Conservation (phyloP, 2,797 vertebrate genomes). For the Sebastiscus albofasciatus region DNA sequence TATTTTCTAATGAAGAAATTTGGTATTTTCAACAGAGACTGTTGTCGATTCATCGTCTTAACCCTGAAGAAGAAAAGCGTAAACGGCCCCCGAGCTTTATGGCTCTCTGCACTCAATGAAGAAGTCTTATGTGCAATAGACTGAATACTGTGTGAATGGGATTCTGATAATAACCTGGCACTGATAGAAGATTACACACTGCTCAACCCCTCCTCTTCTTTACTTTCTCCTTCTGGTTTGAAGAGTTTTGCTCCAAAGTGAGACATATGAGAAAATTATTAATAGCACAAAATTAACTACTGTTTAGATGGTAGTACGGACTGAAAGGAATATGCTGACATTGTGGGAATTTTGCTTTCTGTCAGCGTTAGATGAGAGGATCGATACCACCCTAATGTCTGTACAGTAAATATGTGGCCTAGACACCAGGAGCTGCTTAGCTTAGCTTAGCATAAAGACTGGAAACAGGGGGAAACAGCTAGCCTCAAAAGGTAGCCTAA, state of each 20-base stretch:
- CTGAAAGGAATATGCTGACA: background rate
- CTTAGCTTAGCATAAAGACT: conserved; percentile 6
- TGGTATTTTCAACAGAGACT: conserved; percentile 30
- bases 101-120: conserved; percentile 49
- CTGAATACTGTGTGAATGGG: conserved; percentile 60
- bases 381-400: background rate
- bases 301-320: background rate
- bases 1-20: conserved; percentile 31
- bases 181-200: conserved; percentile 36
- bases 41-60: conserved; percentile 6
- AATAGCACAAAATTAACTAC: conserved; percentile 38
- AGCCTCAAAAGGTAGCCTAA: background rate
- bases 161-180: conserved; percentile 41
- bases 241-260: conserved; percentile 28
- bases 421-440: background rate
- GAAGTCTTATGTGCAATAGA: conserved; percentile 73
- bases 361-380: background rate
- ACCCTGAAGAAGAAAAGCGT: conserved; percentile 3
- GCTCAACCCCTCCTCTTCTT: conserved; percentile 1
- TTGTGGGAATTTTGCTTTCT: background rate
- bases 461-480: background rate
- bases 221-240: conserved; percentile 7
- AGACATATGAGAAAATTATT: background rate
- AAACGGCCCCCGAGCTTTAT: conserved; percentile 10
- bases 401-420: background rate